Percentiles rank a stretch among this genome's conserved stretches.
These are phyloP conservation scores for Meta bourneti DNA, from an alignment of 2,888 invertebrate species.

Conservation along the genomic window DNA sequence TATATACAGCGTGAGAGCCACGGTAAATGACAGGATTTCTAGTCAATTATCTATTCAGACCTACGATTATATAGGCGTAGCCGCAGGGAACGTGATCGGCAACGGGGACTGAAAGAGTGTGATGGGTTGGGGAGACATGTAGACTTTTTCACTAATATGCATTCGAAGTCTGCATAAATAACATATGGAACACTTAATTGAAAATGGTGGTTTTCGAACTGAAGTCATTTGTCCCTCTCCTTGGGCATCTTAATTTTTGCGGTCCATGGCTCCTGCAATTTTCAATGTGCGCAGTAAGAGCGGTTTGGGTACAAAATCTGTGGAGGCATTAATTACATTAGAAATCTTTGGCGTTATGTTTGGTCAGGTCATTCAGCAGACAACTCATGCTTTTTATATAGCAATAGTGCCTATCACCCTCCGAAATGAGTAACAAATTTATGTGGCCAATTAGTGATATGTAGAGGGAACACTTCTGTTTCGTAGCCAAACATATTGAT, in stretches of 20 bases:
- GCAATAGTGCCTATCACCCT: too few species aligned
- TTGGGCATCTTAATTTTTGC: constrained; percentile 12
- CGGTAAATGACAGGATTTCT: constrained; percentile 14
- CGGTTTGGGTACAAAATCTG: neutral
- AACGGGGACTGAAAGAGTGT: neutral
- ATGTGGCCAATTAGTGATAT: constrained; percentile 20
- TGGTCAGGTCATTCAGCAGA: too few species aligned
- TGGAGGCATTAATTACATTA: constrained; percentile 42
- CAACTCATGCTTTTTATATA: too few species aligned
- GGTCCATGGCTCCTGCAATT: neutral
- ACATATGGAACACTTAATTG: constrained; percentile 11
- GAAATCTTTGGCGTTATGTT: neutral
- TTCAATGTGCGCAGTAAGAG: neutral
- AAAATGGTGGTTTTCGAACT: constrained; percentile 6
- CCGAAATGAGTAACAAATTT: neutral
- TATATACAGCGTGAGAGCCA: neutral
- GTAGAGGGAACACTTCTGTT: constrained; percentile 4
- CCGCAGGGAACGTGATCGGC: constrained; percentile 16
- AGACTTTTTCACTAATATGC: neutral
- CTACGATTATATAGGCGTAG: constrained; percentile 13
- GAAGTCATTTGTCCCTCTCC: neutral
- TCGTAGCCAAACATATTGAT: constrained; percentile 39
- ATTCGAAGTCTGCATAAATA: constrained; percentile 25
- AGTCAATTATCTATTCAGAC: neutral
- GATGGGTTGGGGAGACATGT: neutral